A percentile compares a stretch with the other conserved stretches of the same genome.
These are phyloP conservation scores for Scomberomorus guttatus DNA, from an alignment of 2,797 vertebrate species.

Conservation along the genomic window DNA sequence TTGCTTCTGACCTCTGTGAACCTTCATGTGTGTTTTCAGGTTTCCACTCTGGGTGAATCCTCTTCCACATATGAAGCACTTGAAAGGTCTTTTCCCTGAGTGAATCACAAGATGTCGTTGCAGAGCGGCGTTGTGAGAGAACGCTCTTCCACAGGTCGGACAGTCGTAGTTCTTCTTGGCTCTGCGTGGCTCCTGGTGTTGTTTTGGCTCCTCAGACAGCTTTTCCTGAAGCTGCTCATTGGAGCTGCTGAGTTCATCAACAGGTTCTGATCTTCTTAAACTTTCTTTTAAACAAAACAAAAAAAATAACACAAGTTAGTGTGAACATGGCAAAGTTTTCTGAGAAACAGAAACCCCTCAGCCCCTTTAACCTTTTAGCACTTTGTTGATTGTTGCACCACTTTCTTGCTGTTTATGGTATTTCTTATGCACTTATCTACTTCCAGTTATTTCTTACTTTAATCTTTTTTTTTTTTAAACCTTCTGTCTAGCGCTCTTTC, in stretches of 20 bases:
- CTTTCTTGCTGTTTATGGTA: too few species aligned
- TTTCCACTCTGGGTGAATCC: constrained; percentile 70
- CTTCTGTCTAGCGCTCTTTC: too few species aligned
- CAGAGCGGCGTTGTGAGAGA: constrained; percentile 41
- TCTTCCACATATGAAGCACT: constrained; percentile 68
- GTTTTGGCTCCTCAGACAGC: background rate
- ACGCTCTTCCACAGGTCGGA: constrained; percentile 56
- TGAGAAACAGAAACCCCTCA: too few species aligned
- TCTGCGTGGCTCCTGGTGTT: background rate
- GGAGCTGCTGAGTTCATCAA: constrained; percentile 1
- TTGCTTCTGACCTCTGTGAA: constrained; percentile 65
- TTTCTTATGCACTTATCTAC: too few species aligned
- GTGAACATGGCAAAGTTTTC: background rate
- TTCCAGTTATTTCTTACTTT: too few species aligned
- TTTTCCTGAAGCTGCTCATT: background rate
- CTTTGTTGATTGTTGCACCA: too few species aligned
- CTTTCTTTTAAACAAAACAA: background rate
- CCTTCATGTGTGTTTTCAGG: constrained; percentile 71
- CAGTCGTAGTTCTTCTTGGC: constrained; percentile 54
- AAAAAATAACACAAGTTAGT: too few species aligned
- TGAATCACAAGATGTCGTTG: constrained; percentile 64
- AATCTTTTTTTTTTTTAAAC: too few species aligned
- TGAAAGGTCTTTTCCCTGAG: constrained; percentile 62
- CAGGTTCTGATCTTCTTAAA: background rate
- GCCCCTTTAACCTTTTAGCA: too few species aligned